Base-by-base conservation (phyloP, 2,113 vertebrate genomes). In the Sarotherodon lohbergeri region DNA sequence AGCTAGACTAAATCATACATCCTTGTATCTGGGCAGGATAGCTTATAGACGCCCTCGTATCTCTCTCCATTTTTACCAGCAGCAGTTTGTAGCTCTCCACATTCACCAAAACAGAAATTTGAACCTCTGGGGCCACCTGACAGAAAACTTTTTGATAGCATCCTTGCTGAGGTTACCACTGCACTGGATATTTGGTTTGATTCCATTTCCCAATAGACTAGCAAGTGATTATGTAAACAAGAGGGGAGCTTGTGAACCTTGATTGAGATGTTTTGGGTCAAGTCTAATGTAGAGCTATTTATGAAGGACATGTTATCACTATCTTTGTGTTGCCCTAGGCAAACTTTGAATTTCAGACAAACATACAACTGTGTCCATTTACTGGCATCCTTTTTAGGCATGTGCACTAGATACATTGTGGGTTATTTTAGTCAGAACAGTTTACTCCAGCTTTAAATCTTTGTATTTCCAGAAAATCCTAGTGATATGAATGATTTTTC, bases 211-310 rank as follows among this genome's bases (percentile, higher is more conserved):
- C 34, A 61, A 76, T 27, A 73, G 13, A 79, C 14, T 46, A 43
- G 41, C 68, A 46, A 73, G 43, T 73, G 2, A 76, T 29, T 76
- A 76, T 76, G 71, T 48, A 76, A 76, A 76, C n/a, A 50, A 76
- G 16, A 78, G n/a, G 32, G 11, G 61, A 57, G 87, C 48, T 80
- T 83, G 63, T 78, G 46, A n/a, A 55, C 61, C 48, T 68, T 19
- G 43, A 55, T 27, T 54, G 59, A 86, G 50, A 83, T 71, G 73
- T 81, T 89, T 81, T 19, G 34, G 19, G 46, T 83, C 22, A 78
- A 73, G 39, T 81, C n/a, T 89, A 86, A 91, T 71, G 83, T 22
- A 61, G 24, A 71, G 56, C 79, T 24, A 88, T 89, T 86, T 86
- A 89, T 84, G 43, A 78, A 86, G 56, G 56, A 88, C 81, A 50